Evolutionary conservation across 2,888 invertebrate species (phyloP), one percentile per base, ranked within the genome.

Genomic region (Xanthorhoe spadicearia): DNA sequence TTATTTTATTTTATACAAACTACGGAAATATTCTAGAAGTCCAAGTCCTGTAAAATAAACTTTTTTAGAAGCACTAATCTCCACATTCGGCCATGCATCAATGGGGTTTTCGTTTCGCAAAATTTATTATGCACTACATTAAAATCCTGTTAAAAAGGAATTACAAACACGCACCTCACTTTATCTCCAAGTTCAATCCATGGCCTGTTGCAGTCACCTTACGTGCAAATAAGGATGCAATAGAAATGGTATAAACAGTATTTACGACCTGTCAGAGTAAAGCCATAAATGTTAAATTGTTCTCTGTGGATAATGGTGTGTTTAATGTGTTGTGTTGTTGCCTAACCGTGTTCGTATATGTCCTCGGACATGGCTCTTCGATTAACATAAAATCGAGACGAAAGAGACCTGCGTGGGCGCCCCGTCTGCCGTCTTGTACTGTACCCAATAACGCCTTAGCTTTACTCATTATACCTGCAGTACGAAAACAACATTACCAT

Each of bases 201-300:
- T 71, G 61, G 63, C 73, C 48, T 65, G 70, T 64, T 73, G 64
- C 74, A 74, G 79, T 78, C 78, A 80, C 78, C 75, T 73, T 75
- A 80, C 77, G 80, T 80, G 81, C 87, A 87, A 88, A 88, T 83
- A 86, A 84, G 81, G 81, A 81, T 79, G 80, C 83, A 82, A 87
- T 87, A 83, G 85, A 82, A 86, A 84, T 84, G 82, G 82, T 82
- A 89, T 88, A 86, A 87, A 86, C 70, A 69, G 78, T 85, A 87
- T 91, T 90, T 90, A 89, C 87, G 88, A 84, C 74, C 77, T 84
- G 88, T 84, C 88, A 87, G 82, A 82, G 82, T 80, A 82, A 84
- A 86, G 89, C 87, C 88, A 89, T 91, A 90, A 91, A 90, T 78
- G 89, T 86, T 85, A 88, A 89, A 89, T 90, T 88, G 89, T 89